Evolutionary conservation across 2,888 invertebrate genomes (phyloP).

Genomic region (Pyrrhopygopsis socrates): DNA sequence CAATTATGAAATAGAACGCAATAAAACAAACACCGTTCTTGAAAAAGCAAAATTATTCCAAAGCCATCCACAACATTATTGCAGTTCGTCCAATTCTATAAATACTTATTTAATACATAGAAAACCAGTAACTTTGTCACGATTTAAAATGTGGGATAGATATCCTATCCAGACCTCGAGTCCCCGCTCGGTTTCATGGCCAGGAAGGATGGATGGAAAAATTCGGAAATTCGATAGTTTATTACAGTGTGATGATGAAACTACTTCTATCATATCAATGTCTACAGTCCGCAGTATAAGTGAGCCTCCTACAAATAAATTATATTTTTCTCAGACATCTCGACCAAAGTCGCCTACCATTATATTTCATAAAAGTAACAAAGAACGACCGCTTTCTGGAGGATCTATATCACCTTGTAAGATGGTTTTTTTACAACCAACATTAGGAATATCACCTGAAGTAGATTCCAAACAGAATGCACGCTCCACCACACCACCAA

Average conservation of each 20-base stretch:
- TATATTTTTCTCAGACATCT: constrained; percentile 94
- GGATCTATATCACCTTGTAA: constrained; percentile 90
- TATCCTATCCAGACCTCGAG: constrained; percentile 93
- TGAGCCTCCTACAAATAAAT: constrained; percentile 95
- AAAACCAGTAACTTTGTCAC: constrained; percentile 97
- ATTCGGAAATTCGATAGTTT: constrained; percentile 94
- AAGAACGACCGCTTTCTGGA: constrained; percentile 86
- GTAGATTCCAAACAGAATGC: constrained; percentile 77
- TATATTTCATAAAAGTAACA: constrained; percentile 91
- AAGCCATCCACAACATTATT: constrained; percentile 91
- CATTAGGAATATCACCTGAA: constrained; percentile 91
- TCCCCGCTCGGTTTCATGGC: constrained; percentile 96
- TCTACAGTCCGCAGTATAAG: constrained; percentile 95
- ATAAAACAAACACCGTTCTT: constrained; percentile 94
- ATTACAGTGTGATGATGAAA: constrained; percentile 91
- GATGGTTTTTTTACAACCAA: constrained; percentile 90
- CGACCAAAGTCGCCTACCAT: constrained; percentile 92
- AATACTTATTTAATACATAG: constrained; percentile 97
- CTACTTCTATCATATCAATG: constrained; percentile 93
- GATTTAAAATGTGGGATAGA: constrained; percentile 97
- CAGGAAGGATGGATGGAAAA: constrained; percentile 95
- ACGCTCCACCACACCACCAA: constrained; percentile 89
- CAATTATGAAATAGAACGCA: too few species aligned
- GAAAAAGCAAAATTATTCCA: constrained; percentile 97
- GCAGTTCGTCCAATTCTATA: constrained; percentile 95